Evolutionary conservation across 2,888 invertebrate species (phyloP).

Genomic region (Agriopis leucophaearia): DNA sequence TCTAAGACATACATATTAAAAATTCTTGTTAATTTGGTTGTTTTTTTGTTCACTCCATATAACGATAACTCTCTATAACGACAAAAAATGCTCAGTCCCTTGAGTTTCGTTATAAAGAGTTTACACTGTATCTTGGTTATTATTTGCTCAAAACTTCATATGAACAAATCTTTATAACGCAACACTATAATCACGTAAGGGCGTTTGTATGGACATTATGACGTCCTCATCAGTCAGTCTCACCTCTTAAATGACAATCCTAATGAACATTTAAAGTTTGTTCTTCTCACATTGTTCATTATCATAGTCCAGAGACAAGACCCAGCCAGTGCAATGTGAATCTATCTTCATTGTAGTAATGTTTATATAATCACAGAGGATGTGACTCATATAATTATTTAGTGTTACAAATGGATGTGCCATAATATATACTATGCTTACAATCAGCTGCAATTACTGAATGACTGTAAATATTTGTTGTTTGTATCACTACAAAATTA

Average conservation of each 20-base stretch:
- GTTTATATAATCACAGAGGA: conserved; percentile 5
- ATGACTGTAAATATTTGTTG: conserved; percentile 5
- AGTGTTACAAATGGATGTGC: not conserved
- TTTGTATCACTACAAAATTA: not conserved
- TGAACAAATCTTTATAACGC: no score
- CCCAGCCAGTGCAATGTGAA: not conserved
- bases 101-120: no score
- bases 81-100: no score
- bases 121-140: no score
- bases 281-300: not conserved
- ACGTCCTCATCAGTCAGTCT: no score
- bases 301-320: not conserved
- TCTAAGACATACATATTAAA: no score
- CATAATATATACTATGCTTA: conserved; percentile 8
- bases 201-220: no score
- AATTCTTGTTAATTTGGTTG: no score
- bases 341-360: not conserved
- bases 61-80: no score
- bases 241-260: not conserved
- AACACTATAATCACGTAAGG: no score
- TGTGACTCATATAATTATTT: not conserved
- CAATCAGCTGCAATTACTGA: not conserved
- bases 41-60: no score
- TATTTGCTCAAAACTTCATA: no score
- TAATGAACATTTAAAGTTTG: not conserved